Evolutionary conservation across 2,888 invertebrate species (phyloP).

Genomic region (Andrena trimmerana): DNA sequence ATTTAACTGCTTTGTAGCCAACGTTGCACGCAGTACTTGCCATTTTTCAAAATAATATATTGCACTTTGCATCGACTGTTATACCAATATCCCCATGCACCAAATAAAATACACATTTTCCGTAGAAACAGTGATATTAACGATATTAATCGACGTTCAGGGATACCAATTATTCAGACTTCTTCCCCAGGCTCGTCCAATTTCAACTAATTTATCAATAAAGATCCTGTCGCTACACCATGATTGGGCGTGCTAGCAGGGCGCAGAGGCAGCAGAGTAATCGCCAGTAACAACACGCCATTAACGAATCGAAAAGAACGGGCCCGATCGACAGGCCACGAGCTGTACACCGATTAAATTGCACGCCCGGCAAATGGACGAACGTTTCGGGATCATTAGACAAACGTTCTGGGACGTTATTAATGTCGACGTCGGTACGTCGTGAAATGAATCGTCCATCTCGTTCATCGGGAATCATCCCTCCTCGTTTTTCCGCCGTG

Average conservation of each 20-base stretch:
- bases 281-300: slow-evolving; percentile 36
- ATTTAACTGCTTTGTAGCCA: too few species aligned
- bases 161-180: background rate
- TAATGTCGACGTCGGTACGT: slow-evolving; percentile 66
- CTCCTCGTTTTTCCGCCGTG: slow-evolving; percentile 55
- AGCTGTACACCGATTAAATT: slow-evolving; percentile 62
- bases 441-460: slow-evolving; percentile 59
- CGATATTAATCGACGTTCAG: background rate
- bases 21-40: too few species aligned
- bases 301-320: slow-evolving; percentile 60
- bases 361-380: slow-evolving; percentile 58
- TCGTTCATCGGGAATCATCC: slow-evolving; percentile 42
- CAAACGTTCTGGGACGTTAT: slow-evolving; percentile 64
- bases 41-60: too few species aligned
- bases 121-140: background rate
- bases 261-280: slow-evolving; percentile 10
- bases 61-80: too few species aligned
- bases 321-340: slow-evolving; percentile 23
- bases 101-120: background rate
- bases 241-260: background rate
- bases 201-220: slow-evolving; percentile 22
- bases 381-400: slow-evolving; percentile 68
- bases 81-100: background rate
- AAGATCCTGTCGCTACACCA: background rate
- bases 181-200: background rate